Evolutionary conservation across 2,113 vertebrate species (phyloP).

Genomic region (Eolophus roseicapilla): DNA sequence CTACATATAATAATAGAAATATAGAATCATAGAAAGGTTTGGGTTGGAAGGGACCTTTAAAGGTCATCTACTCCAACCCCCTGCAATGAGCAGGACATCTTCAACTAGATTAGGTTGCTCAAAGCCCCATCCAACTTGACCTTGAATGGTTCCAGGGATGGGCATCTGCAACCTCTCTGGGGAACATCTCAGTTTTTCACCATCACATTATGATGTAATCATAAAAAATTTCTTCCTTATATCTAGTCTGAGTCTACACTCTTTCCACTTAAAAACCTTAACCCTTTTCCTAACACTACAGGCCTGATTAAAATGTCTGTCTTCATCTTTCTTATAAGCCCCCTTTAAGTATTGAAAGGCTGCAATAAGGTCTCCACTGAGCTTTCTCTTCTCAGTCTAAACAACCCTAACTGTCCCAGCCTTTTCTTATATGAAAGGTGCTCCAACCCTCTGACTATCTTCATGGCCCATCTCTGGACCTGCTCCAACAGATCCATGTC

Average conservation of each 20-base stretch:
- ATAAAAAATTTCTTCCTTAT: neutral
- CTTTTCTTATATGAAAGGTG: neutral
- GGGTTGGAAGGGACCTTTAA: neutral
- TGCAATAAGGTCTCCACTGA: fast-evolving
- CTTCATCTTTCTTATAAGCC: neutral
- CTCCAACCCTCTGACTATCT: neutral
- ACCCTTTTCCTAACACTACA: neutral
- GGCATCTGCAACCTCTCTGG: neutral
- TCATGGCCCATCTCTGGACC: neutral
- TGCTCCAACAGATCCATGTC: neutral
- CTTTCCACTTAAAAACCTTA: neutral
- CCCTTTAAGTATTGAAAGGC: neutral
- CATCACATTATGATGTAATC: neutral
- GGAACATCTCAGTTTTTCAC: neutral
- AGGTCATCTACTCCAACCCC: neutral
- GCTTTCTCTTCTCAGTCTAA: neutral
- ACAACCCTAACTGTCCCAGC: neutral
- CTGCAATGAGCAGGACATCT: neutral
- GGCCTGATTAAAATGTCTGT: neutral
- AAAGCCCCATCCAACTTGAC: neutral
- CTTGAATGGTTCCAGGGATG: neutral
- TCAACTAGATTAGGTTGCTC: neutral
- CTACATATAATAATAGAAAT: neutral
- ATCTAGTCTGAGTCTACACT: neutral
- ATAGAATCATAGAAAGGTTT: neutral